Base-by-base conservation (phyloP, 2,113 vertebrate genomes). In the Amblyornis subalaris region DNA sequence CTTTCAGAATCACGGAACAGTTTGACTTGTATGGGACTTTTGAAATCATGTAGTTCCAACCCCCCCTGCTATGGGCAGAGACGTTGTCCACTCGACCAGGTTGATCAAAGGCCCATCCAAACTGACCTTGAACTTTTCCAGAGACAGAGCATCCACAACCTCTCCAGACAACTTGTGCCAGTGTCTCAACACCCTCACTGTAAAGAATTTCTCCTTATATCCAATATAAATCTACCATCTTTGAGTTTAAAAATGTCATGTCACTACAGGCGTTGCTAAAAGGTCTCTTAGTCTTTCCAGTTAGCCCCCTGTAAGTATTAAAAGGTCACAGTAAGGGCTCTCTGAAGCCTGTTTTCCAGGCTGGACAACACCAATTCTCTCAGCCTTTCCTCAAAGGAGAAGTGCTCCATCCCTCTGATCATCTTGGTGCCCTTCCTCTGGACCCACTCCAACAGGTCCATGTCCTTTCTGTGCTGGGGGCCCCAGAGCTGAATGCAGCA, bases 381-480 rank as follows among this genome's bases (percentile, higher is more conserved):
- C 9, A 55, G 23, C 23, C 33, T 53, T 61, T 61, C 12, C 28
- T 61, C 33, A 28, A 11, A 12, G 33, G 31, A 51, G 18, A 69
- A 14, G 2, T 42, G 22, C 2, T 82, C 35, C 50, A 69, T 2
- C 9, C 33, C 29, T 47, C 14, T 24, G 12, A 28, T 19, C 6
- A 12, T 61, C 1, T 11, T 70, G 17, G 3, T 44, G 33, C 11
- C 24, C 21, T 24, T 79, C 24, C 23, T 24, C 16, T 64, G 58
- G 28, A 76, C 18, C 1, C 0, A 0, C 26, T 76, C 45, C 22
- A 36, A 0, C 36, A 62, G 36, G 1, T 36, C 33, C 5, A 0
- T 31, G 38, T 67, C 26, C 1, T 8, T 66, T 14, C 2, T 36
- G 1, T 40, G 24, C 19, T 61, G 57, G 4, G n/a, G 9, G 0